Evolutionary conservation across 2,113 vertebrate species (phyloP), one percentile per base, ranked within the genome.

Genomic region (Heloderma charlesbogerti): DNA sequence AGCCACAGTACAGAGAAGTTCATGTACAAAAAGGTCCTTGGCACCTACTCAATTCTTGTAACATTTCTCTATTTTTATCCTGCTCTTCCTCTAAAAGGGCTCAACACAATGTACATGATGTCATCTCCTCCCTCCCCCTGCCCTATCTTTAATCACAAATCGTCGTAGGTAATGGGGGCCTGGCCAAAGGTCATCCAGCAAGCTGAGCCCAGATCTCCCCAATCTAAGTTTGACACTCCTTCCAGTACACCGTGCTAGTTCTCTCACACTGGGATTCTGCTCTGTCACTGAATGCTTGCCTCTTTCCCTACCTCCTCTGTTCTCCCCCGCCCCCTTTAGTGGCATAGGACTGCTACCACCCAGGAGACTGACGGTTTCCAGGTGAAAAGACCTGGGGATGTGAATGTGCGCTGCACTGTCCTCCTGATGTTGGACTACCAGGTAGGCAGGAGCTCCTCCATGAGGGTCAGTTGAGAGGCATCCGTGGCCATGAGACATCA

Each of bases 341-440:
- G 99, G 99, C 99, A 99, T 97, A 98, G 99, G 95, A 99, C 99
- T 75, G 98, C 98, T 84, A 99, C 99, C 7, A 99, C 99, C 93
- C 99, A 99, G 98, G 99, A 99, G 98, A 99, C 99, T 0, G 99
- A 99, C 2, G 99, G 99, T 84, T 99, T 99, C 98, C 99, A 99
- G 97, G 99, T 99, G 97, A 99, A 99, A 97, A 98, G 99, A 86
- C 99, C 99, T 0, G 99, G 99, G 34, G 99, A 99, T 0, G 99
- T 99, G 45, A 99, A 99, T 0, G 99, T 99, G 66, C 99, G 99
- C 91, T 99, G 99, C 94, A 99, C 99, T 0, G 99, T 99, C 67
- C 98, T 99, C 12, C 98, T 99, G 95, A 99, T 99, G 99, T 98
- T 99, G 54, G 99, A 99, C 94, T 99, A 99, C 96, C 99, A 99